Evolutionary conservation across 2,113 vertebrate species (phyloP).

Genomic region (Taxidea taxus): DNA sequence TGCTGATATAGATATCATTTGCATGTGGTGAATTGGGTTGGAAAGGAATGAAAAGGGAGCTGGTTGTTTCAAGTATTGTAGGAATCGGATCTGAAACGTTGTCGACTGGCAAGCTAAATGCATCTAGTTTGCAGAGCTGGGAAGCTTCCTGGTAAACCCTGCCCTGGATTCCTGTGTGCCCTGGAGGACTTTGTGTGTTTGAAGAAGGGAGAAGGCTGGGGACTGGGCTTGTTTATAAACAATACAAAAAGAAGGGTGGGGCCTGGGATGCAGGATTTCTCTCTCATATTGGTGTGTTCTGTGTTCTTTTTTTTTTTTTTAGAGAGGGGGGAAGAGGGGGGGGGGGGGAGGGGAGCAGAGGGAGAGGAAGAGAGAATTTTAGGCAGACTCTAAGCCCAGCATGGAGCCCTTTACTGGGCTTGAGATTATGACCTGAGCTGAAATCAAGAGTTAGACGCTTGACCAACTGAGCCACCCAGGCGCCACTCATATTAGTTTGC

Average conservation of each 20-base stretch:
- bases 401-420: background rate
- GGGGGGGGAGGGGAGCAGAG: background rate
- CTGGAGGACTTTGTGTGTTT: background rate
- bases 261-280: fast-evolving
- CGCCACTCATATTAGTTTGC: background rate
- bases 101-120: background rate
- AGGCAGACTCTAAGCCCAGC: background rate
- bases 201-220: background rate
- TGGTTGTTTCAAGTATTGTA: background rate
- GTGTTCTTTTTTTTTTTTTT: background rate
- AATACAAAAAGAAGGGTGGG: background rate
- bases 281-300: background rate
- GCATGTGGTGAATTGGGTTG: slow-evolving; percentile 29
- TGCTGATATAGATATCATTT: slow-evolving; percentile 30
- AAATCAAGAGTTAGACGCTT: background rate
- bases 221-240: background rate
- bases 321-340: background rate
- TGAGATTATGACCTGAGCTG: background rate
- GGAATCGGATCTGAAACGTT: background rate
- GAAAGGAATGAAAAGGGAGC: slow-evolving; percentile 35
- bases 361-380: background rate
- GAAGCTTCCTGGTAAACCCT: background rate
- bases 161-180: background rate
- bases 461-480: background rate
- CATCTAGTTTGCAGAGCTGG: background rate